These are phyloP conservation scores for Ophiothrix spiculata DNA, from an alignment of 35 echinoderm and acorn worm genomes.

Conservation along the genomic window DNA sequence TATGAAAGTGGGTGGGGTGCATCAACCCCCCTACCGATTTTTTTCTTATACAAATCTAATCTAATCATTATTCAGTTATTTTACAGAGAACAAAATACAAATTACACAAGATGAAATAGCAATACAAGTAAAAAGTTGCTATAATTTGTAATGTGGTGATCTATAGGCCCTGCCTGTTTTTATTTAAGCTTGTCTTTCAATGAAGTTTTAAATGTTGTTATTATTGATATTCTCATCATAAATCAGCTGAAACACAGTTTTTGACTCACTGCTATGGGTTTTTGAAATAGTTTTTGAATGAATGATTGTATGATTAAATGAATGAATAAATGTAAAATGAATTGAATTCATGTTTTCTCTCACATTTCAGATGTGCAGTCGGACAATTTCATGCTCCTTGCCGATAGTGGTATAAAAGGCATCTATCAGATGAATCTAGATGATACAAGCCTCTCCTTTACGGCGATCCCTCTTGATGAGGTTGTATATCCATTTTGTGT, in stretches of 20 bases:
- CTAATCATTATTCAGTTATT: neutral
- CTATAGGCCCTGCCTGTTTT: neutral
- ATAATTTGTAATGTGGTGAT: too few species aligned
- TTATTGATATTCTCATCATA: neutral
- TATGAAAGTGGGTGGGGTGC: too few species aligned
- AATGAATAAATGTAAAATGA: too few species aligned
- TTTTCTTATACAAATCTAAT: neutral
- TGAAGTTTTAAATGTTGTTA: neutral
- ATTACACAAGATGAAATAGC: too few species aligned
- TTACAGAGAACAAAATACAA: too few species aligned
- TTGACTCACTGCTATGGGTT: neutral
- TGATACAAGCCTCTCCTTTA: neutral
- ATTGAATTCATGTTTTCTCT: neutral
- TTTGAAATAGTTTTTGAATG: neutral
- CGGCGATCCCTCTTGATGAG: slow-evolving; percentile 31
- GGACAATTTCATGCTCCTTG: slow-evolving; percentile 34
- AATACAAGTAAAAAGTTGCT: too few species aligned
- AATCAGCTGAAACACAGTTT: neutral
- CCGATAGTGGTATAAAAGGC: slow-evolving; percentile 30
- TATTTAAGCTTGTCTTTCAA: neutral
- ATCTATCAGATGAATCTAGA: slow-evolving; percentile 44
- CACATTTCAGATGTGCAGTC: slow-evolving; percentile 16
- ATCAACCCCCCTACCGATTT: too few species aligned
- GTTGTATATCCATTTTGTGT: slow-evolving; percentile 21
- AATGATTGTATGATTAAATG: too few species aligned